Conservation (phyloP, 2,888 invertebrate genomes). For the Apotomis turbidana region DNA sequence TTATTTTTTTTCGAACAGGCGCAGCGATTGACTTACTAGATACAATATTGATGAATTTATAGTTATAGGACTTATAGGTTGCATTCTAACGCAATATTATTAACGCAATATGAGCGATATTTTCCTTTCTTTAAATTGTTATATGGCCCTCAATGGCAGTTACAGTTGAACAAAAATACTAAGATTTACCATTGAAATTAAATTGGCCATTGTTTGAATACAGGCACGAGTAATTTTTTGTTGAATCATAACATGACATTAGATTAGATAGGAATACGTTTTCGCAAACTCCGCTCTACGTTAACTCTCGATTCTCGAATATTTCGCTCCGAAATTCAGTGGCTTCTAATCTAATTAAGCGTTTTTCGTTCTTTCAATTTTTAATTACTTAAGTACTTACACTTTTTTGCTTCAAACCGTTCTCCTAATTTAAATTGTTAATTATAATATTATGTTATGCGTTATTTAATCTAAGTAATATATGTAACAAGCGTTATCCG, state of each 20-base stretch:
- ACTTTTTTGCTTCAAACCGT: constrained; percentile 2
- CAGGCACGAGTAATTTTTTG: not conserved
- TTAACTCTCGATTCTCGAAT: constrained; percentile 9
- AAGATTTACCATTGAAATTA: too few species aligned
- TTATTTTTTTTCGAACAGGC: not conserved
- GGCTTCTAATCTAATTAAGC: constrained; percentile 20
- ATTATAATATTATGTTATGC: not conserved
- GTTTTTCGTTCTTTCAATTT: constrained; percentile 1
- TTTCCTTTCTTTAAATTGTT: too few species aligned
- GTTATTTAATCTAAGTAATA: not conserved
- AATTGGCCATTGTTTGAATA: too few species aligned
- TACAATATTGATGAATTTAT: not conserved
- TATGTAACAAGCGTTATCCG: too few species aligned
- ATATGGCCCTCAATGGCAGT: too few species aligned
- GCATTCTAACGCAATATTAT: too few species aligned
- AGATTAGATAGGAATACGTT: not conserved
- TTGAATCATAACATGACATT: not conserved
- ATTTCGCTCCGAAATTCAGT: not conserved
- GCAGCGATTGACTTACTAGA: not conserved
- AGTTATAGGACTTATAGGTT: not conserved
- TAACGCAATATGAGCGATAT: too few species aligned
- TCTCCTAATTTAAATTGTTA: constrained; percentile 15
- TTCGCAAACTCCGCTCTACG: not conserved
- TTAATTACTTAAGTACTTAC: not conserved
- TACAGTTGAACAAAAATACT: too few species aligned